Conservation (phyloP, 2,797 vertebrate species). For the Acanthornis magna region DNA sequence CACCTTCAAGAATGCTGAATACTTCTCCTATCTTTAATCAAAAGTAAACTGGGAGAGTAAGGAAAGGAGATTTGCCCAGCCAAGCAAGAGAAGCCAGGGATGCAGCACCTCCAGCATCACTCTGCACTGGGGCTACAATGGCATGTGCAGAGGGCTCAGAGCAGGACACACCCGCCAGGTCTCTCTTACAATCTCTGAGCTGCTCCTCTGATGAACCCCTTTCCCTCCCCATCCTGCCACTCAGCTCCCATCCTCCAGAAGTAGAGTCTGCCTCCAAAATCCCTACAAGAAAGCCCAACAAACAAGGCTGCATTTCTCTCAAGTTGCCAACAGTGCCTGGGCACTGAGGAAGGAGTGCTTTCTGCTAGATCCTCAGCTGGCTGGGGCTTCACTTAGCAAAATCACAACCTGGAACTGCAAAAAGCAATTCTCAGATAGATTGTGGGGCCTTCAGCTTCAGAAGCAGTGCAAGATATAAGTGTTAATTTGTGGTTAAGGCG, state of each 20-base stretch:
- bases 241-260: not conserved
- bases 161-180: not conserved
- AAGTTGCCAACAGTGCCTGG: fast-evolving
- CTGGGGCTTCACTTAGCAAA: not conserved
- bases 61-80: not conserved
- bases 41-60: not conserved
- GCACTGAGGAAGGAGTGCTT: not conserved
- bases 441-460: not conserved
- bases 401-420: not conserved
- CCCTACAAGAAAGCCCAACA: not conserved
- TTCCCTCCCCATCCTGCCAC: not conserved
- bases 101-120: not conserved
- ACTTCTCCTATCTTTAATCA: not conserved
- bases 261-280: not conserved
- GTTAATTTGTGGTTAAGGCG: constrained; percentile 51
- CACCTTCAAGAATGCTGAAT: not conserved
- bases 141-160: not conserved
- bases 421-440: not conserved
- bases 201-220: not conserved
- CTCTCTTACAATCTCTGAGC: not conserved
- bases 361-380: not conserved
- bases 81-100: not conserved
- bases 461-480: not conserved
- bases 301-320: not conserved
- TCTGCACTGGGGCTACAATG: not conserved